Conservation (phyloP, 92 coral and sea anemone species). For the Isaurus tuberculatus region DNA sequence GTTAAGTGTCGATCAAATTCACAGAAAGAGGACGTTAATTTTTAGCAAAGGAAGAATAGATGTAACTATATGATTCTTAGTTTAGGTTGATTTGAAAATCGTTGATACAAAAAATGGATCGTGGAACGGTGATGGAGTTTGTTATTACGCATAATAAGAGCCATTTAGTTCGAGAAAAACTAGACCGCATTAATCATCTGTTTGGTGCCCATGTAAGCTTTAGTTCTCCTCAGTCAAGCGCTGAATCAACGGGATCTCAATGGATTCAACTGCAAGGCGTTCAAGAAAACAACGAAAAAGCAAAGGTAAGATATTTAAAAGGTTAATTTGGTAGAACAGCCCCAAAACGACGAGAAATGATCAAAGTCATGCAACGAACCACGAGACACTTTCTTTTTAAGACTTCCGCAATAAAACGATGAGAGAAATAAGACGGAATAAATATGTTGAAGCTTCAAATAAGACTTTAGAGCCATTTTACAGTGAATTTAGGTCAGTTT, state of each 20-base stretch:
- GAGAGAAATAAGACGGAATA: neutral
- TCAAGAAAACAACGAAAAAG: conserved; percentile 46
- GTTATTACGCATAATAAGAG: conserved; percentile 63
- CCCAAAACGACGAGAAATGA: neutral
- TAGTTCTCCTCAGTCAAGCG: conserved; percentile 42
- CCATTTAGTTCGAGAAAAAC: conserved; percentile 46
- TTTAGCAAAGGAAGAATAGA: neutral
- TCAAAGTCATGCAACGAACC: conserved; percentile 15
- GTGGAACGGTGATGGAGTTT: conserved; percentile 53
- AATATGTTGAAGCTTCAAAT: neutral
- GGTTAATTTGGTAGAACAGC: neutral
- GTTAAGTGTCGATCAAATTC: neutral
- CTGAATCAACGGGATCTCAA: conserved; percentile 45
- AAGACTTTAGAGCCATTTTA: neutral
- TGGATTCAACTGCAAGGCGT: conserved; percentile 55
- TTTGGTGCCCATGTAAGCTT: conserved; percentile 55
- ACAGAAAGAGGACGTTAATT: neutral
- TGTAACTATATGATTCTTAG: conserved; percentile 5
- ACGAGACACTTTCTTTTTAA: conserved; percentile 24
- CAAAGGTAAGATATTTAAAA: conserved; percentile 25
- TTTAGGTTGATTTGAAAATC: neutral
- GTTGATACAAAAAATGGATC: conserved; percentile 21
- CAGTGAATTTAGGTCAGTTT: too few relatives aligned
- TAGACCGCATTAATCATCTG: conserved; percentile 42
- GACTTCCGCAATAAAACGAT: conserved; percentile 39